Conservation (phyloP, 23 tunicate genomes). For the Oikopleura vanhoeffeni region DNA sequence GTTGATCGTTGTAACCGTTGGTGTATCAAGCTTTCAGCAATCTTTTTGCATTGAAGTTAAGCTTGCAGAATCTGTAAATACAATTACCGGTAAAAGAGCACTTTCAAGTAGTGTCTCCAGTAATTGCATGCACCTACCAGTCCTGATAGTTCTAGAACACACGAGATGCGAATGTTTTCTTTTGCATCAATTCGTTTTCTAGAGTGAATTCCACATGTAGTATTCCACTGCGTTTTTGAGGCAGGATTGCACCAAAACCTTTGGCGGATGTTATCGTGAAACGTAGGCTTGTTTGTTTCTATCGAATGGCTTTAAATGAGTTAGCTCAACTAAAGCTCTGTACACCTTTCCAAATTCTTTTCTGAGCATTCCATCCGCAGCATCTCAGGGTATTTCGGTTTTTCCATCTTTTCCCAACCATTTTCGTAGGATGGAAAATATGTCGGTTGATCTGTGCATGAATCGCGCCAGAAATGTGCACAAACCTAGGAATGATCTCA, state of each 20-base stretch:
- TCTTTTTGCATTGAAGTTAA: background rate
- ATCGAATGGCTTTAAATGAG: background rate
- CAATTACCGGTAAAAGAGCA: background rate
- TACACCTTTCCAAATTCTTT: background rate
- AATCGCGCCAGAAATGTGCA: background rate
- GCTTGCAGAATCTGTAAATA: background rate
- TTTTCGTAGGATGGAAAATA: background rate
- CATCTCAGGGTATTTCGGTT: background rate
- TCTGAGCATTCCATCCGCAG: background rate
- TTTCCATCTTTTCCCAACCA: background rate
- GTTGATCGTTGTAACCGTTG: background rate
- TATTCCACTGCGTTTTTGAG: background rate
- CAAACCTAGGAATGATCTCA: background rate
- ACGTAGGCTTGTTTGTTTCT: background rate
- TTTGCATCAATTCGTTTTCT: background rate
- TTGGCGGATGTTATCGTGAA: background rate
- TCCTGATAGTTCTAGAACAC: background rate
- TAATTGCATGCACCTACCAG: background rate
- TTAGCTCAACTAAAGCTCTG: background rate
- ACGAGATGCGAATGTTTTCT: background rate
- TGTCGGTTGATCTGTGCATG: background rate
- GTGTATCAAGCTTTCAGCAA: background rate
- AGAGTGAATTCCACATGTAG: background rate
- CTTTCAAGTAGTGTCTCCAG: background rate
- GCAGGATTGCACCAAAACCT: background rate